Base-by-base conservation (phyloP, 2,113 vertebrate species). In the Leptobrachium ailaonicum region DNA sequence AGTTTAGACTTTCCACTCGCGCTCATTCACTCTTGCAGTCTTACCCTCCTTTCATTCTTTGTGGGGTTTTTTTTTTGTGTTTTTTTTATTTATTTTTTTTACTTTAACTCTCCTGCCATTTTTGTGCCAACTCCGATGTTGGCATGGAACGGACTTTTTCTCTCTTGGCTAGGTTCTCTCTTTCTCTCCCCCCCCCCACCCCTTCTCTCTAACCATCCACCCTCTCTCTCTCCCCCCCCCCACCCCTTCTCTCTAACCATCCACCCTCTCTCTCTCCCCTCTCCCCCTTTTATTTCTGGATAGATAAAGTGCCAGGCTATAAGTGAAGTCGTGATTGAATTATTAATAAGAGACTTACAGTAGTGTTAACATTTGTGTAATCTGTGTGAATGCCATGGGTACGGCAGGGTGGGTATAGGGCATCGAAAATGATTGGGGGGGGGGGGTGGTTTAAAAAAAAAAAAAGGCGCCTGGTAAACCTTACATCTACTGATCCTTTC, bases 241-340 rank as follows among this genome's bases (percentile, higher is more conserved):
- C 9, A 32, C 41, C 53, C 74, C 41, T 42, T 47, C 44, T 45
- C 44, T 70, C n/a, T n/a, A n/a, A n/a, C 44, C 5, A 2, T 70
- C 44, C n/a, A 32, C 68, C 47, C n/a, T n/a, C n/a, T n/a, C n/a
- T 70, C 9, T n/a, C 40, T 70, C 68, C 47, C 63, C n/a, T 14
- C n/a, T 14, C 12, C n/a, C n/a, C 60, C n/a, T 9, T 63, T 1
- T 69, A 14, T 43, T 43, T 69, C 42, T 11, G 14, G 41, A 72
- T n/a, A n/a, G n/a, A n/a, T 64, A 69, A 41, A 32, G 71, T 80
- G 78, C 71, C 78, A 80, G 78, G 78, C 60, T 80, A 80, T 56
- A 80, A 80, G 71, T 72, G 78, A 44, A 80, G 63, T 80, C 78
- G 78, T 80, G 78, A 80, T 80, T 80, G 77, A 80, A 80, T 80